Conservation (phyloP, 92 coral and sea anemone species). For the Actinostola sp. region DNA sequence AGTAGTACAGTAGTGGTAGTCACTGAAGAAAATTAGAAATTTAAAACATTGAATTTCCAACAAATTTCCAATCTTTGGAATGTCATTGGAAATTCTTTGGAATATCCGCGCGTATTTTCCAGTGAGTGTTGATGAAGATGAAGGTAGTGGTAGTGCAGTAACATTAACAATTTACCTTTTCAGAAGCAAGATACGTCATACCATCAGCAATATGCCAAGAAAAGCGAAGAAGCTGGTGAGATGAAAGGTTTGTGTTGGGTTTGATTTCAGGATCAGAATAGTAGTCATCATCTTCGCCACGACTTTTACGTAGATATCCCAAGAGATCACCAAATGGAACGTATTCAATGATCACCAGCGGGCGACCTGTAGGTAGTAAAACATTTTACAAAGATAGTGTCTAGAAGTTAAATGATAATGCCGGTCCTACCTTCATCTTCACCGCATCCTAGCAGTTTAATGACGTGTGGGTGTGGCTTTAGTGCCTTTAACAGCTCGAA, state of each 20-base stretch:
- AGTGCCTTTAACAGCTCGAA: conserved; percentile 55
- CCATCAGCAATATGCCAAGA: conserved; percentile 73
- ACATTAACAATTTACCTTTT: conserved; percentile 37
- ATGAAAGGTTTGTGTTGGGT: conserved; percentile 61
- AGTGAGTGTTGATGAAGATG: not conserved
- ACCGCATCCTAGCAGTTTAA: conserved; percentile 57
- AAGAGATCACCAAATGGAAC: conserved; percentile 47
- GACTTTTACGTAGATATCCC: conserved; percentile 71
- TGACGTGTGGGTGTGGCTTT: conserved; percentile 72
- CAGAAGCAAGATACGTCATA: conserved; percentile 62
- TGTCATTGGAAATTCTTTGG: too few relatives aligned
- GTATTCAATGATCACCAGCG: conserved; percentile 50
- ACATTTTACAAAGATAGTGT: not conserved
- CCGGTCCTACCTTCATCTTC: conserved; percentile 45
- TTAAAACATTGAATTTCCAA: too few relatives aligned
- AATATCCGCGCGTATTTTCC: too few relatives aligned
- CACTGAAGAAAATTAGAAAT: not conserved
- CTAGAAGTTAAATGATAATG: not conserved
- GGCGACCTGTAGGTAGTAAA: conserved; percentile 24
- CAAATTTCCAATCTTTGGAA: too few relatives aligned
- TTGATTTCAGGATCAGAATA: conserved; percentile 65
- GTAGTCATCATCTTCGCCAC: conserved; percentile 63
- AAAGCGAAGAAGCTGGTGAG: conserved; percentile 56
- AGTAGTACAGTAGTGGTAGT: not conserved
- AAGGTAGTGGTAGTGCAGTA: not conserved